Evolutionary conservation across 2,888 invertebrate genomes (phyloP).

Genomic region (Rosalia funebris): DNA sequence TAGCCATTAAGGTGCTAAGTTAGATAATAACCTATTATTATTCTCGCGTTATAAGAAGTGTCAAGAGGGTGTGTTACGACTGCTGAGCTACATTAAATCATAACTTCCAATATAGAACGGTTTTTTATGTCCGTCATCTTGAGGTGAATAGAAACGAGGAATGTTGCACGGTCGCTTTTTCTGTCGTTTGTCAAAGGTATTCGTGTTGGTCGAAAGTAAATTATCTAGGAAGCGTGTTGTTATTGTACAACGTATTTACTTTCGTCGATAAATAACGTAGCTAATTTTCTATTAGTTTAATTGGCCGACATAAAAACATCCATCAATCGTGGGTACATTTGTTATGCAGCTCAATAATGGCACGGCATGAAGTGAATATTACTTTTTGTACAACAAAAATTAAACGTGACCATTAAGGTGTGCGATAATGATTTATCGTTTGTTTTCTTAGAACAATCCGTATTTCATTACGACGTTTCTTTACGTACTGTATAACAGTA

Average conservation of each 20-base stretch:
- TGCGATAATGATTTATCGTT: not conserved
- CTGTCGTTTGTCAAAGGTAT: too few species aligned
- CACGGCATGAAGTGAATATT: not conserved
- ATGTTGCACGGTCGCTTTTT: conserved; percentile 14
- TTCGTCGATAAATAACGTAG: not conserved
- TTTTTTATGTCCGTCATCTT: conserved; percentile 13
- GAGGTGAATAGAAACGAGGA: conserved; percentile 11
- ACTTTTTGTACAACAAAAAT: not conserved
- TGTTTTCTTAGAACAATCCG: not conserved
- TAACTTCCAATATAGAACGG: conserved; percentile 8
- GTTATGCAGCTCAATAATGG: not conserved
- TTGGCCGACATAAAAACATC: not conserved
- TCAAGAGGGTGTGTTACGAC: conserved; percentile 22
- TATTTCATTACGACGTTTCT: too few species aligned
- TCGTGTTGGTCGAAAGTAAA: conserved; percentile 10
- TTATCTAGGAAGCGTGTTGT: conserved; percentile 11
- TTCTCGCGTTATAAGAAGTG: conserved; percentile 24
- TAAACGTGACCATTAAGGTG: not conserved
- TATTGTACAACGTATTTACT: too few species aligned
- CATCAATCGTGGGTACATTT: not conserved
- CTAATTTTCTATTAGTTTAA: conserved; percentile 7
- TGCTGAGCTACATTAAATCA: conserved; percentile 4
- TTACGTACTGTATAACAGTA: too few species aligned
- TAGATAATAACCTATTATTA: conserved; percentile 32
- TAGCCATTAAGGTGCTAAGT: conserved; percentile 28